Conservation (phyloP, 2,888 invertebrate genomes). For the Onthophagus sagittarius region DNA sequence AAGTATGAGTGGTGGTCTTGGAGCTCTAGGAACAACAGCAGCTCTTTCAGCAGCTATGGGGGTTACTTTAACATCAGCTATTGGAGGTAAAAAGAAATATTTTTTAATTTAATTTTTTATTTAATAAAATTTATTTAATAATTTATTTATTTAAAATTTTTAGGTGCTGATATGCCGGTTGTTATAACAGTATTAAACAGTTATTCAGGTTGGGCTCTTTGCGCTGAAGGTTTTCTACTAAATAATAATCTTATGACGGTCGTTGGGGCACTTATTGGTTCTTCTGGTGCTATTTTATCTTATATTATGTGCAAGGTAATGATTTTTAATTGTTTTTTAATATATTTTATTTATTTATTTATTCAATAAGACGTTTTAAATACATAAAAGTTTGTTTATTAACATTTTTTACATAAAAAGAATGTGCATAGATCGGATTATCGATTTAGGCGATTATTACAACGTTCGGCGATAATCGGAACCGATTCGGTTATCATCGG, state of each 20-base stretch:
- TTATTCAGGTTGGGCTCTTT: slow-evolving; percentile 90
- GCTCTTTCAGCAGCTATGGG: slow-evolving; percentile 78
- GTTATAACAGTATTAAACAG: slow-evolving; percentile 90
- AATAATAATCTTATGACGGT: slow-evolving; percentile 90
- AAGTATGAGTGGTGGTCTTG: slow-evolving; percentile 65
- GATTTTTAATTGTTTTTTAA: neutral
- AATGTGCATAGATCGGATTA: too few species aligned
- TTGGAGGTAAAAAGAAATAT: slow-evolving; percentile 76
- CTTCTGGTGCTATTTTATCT: slow-evolving; percentile 86
- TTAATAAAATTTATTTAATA: slow-evolving; percentile 21
- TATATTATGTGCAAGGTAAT: slow-evolving; percentile 90
- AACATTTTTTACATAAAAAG: too few species aligned
- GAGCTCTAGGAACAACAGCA: slow-evolving; percentile 72
- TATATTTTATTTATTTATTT: too few species aligned
- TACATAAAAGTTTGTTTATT: too few species aligned
- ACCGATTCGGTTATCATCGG: too few species aligned
- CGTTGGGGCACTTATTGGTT: slow-evolving; percentile 86
- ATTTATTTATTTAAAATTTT: too few species aligned
- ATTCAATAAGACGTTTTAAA: too few species aligned
- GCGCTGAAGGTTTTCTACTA: slow-evolving; percentile 92
- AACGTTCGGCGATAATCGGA: too few species aligned
- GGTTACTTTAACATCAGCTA: slow-evolving; percentile 81
- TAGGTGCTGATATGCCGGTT: slow-evolving; percentile 91
- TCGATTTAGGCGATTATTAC: too few species aligned
- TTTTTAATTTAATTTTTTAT: neutral